Evolutionary conservation across 2,888 invertebrate species (phyloP).

Genomic region (Perithous albicinctus): DNA sequence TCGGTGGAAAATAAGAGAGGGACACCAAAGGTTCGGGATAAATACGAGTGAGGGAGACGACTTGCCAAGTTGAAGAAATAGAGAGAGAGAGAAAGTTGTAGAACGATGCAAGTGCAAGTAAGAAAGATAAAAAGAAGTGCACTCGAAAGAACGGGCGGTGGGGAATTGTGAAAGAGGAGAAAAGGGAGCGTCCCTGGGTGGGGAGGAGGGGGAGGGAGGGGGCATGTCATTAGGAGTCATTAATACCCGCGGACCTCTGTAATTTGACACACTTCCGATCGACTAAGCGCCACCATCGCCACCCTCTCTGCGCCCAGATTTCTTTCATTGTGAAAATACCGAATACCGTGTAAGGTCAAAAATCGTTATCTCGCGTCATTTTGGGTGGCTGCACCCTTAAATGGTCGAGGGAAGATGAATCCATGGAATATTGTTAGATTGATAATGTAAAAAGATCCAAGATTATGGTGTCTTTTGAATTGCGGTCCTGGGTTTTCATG

Average conservation of each 20-base stretch:
- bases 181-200: slow-evolving; percentile 42
- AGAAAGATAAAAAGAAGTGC: slow-evolving; percentile 36
- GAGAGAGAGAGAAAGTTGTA: slow-evolving; percentile 39
- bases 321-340: slow-evolving; percentile 49
- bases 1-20: slow-evolving; percentile 6
- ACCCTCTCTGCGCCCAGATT: slow-evolving; percentile 68
- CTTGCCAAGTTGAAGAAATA: too few relatives aligned
- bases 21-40: slow-evolving; percentile 2
- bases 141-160: neutral
- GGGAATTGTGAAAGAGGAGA: slow-evolving; percentile 28
- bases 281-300: slow-evolving; percentile 80
- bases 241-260: slow-evolving; percentile 83
- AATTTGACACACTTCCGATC: slow-evolving; percentile 85
- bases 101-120: slow-evolving; percentile 29
- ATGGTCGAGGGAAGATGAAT: neutral
- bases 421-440: too few relatives aligned
- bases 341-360: slow-evolving; percentile 33
- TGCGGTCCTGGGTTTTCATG: too few relatives aligned
- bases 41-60: slow-evolving; percentile 30
- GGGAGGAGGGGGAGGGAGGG: slow-evolving; percentile 67
- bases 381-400: too few relatives aligned
- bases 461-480: too few relatives aligned
- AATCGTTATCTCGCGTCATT: slow-evolving; percentile 40
- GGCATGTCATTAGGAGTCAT: slow-evolving; percentile 84
- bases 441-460: too few relatives aligned